These are phyloP conservation scores for Drosophila ambigua DNA, from an alignment of 1,140 invertebrate genomes.

Conservation along the genomic window DNA sequence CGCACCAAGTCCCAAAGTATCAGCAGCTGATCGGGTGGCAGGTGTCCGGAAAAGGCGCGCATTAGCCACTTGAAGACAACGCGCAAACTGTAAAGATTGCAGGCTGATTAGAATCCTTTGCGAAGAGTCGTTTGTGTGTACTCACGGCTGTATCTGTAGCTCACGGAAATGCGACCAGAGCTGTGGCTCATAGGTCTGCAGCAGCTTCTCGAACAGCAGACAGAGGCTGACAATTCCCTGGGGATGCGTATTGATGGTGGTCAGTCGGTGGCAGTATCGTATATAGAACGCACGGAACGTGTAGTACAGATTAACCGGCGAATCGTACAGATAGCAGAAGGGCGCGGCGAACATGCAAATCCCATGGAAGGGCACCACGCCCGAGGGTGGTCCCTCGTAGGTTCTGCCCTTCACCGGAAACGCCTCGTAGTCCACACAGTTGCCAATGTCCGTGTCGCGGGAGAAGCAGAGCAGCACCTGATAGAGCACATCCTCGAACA, in stretches of 20 bases:
- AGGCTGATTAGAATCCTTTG: too few species aligned
- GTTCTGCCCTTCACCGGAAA: conserved; percentile 90
- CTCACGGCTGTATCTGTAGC: conserved; percentile 95
- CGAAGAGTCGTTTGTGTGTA: conserved; percentile 48
- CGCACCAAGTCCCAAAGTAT: conserved; percentile 93
- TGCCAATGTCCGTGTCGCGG: conserved; percentile 92
- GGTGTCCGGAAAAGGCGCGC: conserved; percentile 96
- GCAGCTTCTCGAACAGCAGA: conserved; percentile 94
- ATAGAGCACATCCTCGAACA: conserved; percentile 98
- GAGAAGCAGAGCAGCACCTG: conserved; percentile 98
- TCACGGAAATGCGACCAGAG: conserved; percentile 95
- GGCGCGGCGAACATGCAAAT: conserved; percentile 99
- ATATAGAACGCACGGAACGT: conserved; percentile 96
- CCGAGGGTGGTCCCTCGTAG: conserved; percentile 92
- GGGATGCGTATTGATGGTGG: conserved; percentile 94
- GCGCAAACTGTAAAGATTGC: conserved; percentile 82
- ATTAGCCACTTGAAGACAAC: conserved; percentile 98
- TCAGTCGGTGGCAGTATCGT: conserved; percentile 95
- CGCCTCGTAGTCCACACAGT: conserved; percentile 86
- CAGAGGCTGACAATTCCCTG: conserved; percentile 93
- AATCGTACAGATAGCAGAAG: conserved; percentile 96
- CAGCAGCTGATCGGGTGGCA: conserved; percentile 95
- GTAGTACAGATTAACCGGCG: conserved; percentile 93
- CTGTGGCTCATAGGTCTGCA: conserved; percentile 94
- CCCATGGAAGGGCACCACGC: conserved; percentile 97